Evolutionary conservation across 2,113 vertebrate genomes (phyloP), one percentile per base, ranked within the genome.

Genomic region (Clarias gariepinus): DNA sequence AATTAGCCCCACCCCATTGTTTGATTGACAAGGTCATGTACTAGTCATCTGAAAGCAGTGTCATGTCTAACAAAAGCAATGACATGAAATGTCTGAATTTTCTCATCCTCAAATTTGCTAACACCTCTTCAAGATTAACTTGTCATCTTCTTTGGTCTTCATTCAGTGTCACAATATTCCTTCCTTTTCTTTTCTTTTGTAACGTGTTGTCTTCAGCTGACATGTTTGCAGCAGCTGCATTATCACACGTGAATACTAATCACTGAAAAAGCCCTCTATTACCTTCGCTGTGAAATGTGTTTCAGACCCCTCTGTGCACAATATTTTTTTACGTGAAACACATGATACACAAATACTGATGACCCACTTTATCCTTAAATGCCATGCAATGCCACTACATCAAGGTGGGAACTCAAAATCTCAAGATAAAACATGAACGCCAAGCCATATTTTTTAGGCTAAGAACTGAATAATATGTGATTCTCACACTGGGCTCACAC

Each of bases 381-480:
- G 4, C 21, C n/a, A 57, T 57, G 58, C 77, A 30, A 13, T 58
- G 28, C 25, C 7, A 57, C 53, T 57, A n/a, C 2, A 58, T 73
- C 28, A 76, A 76, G 63, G 55, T 61, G 25, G 68, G 33, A 9
- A 66, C 47, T 58, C 33, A 82, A 9, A 88, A 69, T 82, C 53
- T 36, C 41, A 47, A 73, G 57, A 86, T 28, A 60, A 0, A 53
- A 47, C 55, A 60, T 30, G 30, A 47, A 85, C 41, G 69, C n/a
- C 76, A 71, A 61, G 78, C 55, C 61, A 25, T 60, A 18, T 30
- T 77, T 36, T 28, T 12, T 28, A 47, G 63, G 33, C 16, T 41
- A 87, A 87, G 41, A 33, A 61, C 30, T 25, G 77, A 66, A 69
- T 36, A 73, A 73, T 53, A 21, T 74, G 69, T 81, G 60, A 82